Evolutionary conservation across 2,888 invertebrate species (phyloP).

Genomic region (Idaea aversata): DNA sequence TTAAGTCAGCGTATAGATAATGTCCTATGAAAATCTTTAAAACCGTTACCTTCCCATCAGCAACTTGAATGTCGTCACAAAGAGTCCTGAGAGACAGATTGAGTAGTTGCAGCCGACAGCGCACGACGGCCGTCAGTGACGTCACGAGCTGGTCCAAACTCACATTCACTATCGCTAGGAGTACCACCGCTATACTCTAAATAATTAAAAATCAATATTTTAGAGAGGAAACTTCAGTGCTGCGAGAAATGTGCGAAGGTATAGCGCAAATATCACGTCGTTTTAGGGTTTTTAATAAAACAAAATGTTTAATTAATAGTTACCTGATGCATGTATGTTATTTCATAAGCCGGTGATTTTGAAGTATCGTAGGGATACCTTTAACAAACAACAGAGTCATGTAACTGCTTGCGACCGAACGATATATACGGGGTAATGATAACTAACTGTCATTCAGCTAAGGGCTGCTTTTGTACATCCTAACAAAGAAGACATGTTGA

Average conservation of each 20-base stretch:
- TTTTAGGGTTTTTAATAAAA: too few species aligned
- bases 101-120: conserved; percentile 60
- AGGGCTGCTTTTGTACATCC: too few species aligned
- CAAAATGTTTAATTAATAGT: conserved; percentile 3
- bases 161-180: conserved; percentile 59
- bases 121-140: conserved; percentile 47
- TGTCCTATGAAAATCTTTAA: neutral
- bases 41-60: conserved; percentile 6
- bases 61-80: conserved; percentile 27
- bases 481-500: too few species aligned
- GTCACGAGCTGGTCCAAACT: conserved; percentile 59
- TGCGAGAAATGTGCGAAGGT: too few species aligned
- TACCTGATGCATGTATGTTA: conserved; percentile 53
- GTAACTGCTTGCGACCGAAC: neutral
- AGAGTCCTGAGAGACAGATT: conserved; percentile 49
- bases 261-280: too few species aligned
- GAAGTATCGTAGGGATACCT: conserved; percentile 73
- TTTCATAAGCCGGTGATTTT: conserved; percentile 61
- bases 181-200: conserved; percentile 43
- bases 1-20: too few species aligned
- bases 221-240: neutral
- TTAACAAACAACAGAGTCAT: conserved; percentile 10
- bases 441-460: neutral
- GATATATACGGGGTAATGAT: neutral
- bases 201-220: neutral